Conservation (phyloP, 2,888 invertebrate species). For the Microctonus brassicae region DNA sequence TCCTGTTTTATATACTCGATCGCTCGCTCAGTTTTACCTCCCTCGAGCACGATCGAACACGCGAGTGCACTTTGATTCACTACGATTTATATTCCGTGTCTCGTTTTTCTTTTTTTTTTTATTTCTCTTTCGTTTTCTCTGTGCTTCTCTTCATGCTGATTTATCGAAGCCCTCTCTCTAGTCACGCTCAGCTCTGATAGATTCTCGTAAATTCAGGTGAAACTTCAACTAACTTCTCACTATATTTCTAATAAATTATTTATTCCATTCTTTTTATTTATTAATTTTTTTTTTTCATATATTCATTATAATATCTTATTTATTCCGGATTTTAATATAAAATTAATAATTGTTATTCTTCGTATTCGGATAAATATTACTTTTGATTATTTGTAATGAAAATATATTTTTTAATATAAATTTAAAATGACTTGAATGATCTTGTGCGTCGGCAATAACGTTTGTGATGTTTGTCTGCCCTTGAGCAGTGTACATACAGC, state of each 20-base stretch:
- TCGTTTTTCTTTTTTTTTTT: constrained; percentile 1
- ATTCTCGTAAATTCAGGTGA: not conserved
- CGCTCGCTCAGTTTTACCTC: too few relatives aligned
- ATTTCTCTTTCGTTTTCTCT: constrained; percentile 1
- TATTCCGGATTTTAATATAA: too few relatives aligned
- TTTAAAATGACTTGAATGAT: not conserved
- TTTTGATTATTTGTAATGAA: too few relatives aligned
- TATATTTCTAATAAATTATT: too few relatives aligned
- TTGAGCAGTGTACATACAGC: constrained; percentile 59
- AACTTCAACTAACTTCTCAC: too few relatives aligned
- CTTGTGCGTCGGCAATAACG: not conserved
- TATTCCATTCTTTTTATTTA: too few relatives aligned
- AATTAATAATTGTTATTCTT: too few relatives aligned
- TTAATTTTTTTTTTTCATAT: too few relatives aligned
- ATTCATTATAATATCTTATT: too few relatives aligned
- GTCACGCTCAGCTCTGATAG: not conserved
- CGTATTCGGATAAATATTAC: too few relatives aligned
- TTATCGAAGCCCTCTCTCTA: constrained; percentile 35
- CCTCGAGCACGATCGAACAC: constrained; percentile 24
- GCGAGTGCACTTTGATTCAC: constrained; percentile 21
- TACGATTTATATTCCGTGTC: not conserved
- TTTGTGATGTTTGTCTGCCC: constrained; percentile 47
- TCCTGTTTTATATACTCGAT: not conserved
- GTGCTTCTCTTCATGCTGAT: constrained; percentile 38
- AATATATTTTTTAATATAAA: too few relatives aligned